These are phyloP conservation scores for Platycnemis pennipes DNA, from an alignment of 2,888 invertebrate genomes.

Conservation along the genomic window DNA sequence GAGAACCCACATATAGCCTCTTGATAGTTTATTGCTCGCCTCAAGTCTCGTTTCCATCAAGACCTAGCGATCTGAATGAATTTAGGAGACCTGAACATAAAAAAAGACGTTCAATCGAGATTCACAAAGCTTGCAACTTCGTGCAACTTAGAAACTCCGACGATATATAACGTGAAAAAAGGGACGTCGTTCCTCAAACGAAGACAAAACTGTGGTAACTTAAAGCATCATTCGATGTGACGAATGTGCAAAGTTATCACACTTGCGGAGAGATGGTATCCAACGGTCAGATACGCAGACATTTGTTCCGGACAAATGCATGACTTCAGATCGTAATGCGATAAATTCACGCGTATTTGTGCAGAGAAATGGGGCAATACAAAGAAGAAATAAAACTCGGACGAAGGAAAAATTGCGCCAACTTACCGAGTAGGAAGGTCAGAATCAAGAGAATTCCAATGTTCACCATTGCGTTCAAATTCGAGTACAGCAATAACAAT, in stretches of 20 bases:
- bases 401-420: no score
- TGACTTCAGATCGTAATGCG: no score
- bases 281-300: not conserved
- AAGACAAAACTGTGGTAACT: not conserved
- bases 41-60: not conserved
- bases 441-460: no score
- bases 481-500: no score
- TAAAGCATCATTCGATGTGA: not conserved
- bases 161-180: not conserved
- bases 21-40: not conserved
- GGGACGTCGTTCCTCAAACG: not conserved
- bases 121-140: not conserved
- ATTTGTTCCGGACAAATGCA: not conserved
- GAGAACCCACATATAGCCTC: not conserved
- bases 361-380: no score
- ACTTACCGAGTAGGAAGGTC: no score
- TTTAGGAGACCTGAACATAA: not conserved
- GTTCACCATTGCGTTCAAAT: no score
- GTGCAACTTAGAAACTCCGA: not conserved
- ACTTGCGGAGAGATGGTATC: not conserved
- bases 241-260: not conserved
- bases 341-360: no score
- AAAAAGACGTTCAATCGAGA: not conserved
- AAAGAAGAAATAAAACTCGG: no score
- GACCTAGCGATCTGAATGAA: not conserved